phyloP scores from a whole-genome alignment of 2,888 invertebrate genomes.

The Torymus auratus region DNA sequence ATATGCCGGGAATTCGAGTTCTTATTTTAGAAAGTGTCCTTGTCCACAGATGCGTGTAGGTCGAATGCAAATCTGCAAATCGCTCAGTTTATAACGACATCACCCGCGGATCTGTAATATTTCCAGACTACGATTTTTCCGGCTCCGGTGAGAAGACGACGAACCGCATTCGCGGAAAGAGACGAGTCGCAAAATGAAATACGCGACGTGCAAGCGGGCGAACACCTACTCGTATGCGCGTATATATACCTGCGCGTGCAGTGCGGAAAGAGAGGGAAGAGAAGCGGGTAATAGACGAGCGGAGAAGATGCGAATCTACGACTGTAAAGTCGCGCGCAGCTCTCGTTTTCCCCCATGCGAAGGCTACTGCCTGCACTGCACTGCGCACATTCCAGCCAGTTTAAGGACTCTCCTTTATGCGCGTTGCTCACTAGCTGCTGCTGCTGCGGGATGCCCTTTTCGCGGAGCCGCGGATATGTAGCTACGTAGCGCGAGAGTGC shows the following conservation, averaged over 20 bases:
- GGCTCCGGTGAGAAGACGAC: background rate
- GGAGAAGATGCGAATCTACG: conserved; percentile 48
- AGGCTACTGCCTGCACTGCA: background rate
- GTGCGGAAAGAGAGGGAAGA: conserved; percentile 21
- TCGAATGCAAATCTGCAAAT: too few relatives aligned
- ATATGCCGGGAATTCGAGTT: conserved; percentile 26
- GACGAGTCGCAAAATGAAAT: background rate
- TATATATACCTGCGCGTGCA: too few relatives aligned
- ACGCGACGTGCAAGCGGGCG: background rate
- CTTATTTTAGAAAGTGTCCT: conserved; percentile 44
- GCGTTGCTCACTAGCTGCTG: background rate
- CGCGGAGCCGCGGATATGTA: conserved; percentile 8
- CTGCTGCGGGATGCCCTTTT: conserved; percentile 14
- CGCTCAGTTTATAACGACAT: too few relatives aligned
- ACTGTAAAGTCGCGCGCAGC: conserved; percentile 48
- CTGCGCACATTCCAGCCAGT: conserved; percentile 44
- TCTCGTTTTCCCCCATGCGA: conserved; percentile 37
- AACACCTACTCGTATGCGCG: background rate
- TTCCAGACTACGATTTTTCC: too few relatives aligned
- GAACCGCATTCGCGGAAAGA: background rate
- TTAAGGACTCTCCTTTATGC: conserved; percentile 44
- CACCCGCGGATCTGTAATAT: too few relatives aligned
- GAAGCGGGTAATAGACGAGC: conserved; percentile 43
- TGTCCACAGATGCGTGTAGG: conserved; percentile 30
- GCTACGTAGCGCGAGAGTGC: too few relatives aligned